Evolutionary conservation across 2,797 vertebrate species (phyloP).

Genomic region (Thaleichthys pacificus): DNA sequence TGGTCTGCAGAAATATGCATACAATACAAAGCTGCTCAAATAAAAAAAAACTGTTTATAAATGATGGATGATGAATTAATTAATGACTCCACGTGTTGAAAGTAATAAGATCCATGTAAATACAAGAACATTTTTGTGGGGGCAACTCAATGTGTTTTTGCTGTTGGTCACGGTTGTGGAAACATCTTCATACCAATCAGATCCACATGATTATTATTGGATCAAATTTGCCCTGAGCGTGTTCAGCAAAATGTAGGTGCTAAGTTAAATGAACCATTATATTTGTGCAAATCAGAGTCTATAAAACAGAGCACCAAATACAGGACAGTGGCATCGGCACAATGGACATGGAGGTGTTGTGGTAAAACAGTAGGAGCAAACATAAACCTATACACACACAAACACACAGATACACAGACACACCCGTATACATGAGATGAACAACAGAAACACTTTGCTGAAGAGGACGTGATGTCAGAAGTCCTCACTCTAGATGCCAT

Average conservation of each 20-base stretch:
- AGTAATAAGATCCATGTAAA: not conserved
- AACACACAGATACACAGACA: not conserved
- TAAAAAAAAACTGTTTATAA: too few relatives aligned
- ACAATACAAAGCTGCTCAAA: too few relatives aligned
- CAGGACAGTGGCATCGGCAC: not conserved
- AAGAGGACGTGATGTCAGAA: slow-evolving; percentile 66
- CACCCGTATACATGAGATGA: slow-evolving; percentile 15
- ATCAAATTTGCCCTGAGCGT: slow-evolving; percentile 57
- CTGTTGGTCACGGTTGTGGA: slow-evolving; percentile 17
- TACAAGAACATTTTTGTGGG: not conserved
- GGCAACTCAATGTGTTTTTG: not conserved
- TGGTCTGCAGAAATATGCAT: not conserved
- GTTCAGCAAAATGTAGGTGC: slow-evolving; percentile 51
- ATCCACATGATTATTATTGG: slow-evolving; percentile 27
- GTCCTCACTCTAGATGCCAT: slow-evolving; percentile 70
- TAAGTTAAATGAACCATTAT: not conserved
- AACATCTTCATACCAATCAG: slow-evolving; percentile 40
- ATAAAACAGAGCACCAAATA: slow-evolving; percentile 45
- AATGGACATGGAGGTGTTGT: not conserved
- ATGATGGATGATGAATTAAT: too few relatives aligned
- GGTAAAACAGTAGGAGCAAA: not conserved
- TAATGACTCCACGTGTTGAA: too few relatives aligned
- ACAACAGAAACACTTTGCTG: slow-evolving; percentile 20
- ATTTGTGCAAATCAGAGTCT: not conserved
- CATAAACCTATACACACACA: slow-evolving; percentile 1